Percentiles rank a stretch among this genome's conserved stretches.
Conservation (phyloP, 2,888 invertebrate genomes). For the Bibio marci region DNA sequence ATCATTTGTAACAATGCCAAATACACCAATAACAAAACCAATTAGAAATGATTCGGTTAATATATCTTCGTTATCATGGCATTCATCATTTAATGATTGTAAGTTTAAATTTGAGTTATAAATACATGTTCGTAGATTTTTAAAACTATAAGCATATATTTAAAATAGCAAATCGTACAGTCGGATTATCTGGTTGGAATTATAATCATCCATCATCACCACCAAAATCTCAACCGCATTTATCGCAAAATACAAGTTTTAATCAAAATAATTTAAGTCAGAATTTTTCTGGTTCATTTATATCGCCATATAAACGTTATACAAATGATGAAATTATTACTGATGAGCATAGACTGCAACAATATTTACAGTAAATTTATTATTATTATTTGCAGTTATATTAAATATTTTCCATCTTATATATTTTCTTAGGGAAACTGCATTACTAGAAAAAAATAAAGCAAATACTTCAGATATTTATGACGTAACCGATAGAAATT, state of each 20-base stretch:
- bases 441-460: constrained; percentile 2
- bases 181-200: constrained; percentile 5
- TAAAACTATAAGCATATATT: background rate
- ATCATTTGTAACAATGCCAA: constrained; percentile 16
- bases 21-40: constrained; percentile 3
- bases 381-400: constrained; percentile 3
- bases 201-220: background rate
- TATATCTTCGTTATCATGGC: constrained; percentile 24
- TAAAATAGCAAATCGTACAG: constrained; percentile 9
- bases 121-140: background rate
- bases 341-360: constrained; percentile 30
- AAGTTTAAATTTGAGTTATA: constrained; percentile 7
- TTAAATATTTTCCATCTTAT: background rate
- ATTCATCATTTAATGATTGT: constrained; percentile 28
- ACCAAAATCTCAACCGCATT: background rate
- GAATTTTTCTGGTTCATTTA: constrained; percentile 18
- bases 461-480: background rate
- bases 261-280: constrained; percentile 15
- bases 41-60: constrained; percentile 11
- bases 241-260: constrained; percentile 17
- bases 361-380: constrained; percentile 29
- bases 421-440: constrained; percentile 1
- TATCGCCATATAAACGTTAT: constrained; percentile 22
- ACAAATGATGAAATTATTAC: constrained; percentile 29
- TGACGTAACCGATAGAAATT: constrained; percentile 11